Percentiles rank a stretch among this genome's conserved stretches.
Conservation (phyloP, 2,797 vertebrate species). For the Erethizon dorsatum region DNA sequence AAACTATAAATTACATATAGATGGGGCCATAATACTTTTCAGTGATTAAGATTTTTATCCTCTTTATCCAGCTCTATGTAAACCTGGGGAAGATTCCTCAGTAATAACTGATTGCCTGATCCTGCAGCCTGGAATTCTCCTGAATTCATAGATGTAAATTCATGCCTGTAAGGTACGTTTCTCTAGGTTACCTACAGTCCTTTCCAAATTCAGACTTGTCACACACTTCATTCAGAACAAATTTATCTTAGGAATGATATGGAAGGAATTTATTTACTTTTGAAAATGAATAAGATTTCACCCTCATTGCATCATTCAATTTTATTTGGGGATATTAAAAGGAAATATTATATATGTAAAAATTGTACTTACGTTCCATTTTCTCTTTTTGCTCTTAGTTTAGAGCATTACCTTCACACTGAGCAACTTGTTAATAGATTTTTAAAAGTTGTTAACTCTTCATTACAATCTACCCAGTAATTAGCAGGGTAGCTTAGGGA, state of each 20-base stretch:
- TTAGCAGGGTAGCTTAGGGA: constrained; percentile 16
- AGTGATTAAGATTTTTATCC: not conserved
- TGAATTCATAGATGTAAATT: not conserved
- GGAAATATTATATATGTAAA: not conserved
- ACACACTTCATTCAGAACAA: not conserved
- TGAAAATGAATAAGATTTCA: constrained; percentile 25
- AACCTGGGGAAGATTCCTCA: not conserved
- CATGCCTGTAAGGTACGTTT: not conserved
- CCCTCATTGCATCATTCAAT: constrained; percentile 12
- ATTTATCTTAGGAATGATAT: not conserved
- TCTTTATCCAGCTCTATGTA: not conserved
- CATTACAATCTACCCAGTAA: not conserved
- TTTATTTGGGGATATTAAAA: constrained; percentile 41
- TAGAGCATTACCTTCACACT: constrained; percentile 37
- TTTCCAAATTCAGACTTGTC: not conserved
- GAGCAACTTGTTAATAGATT: constrained; percentile 44
- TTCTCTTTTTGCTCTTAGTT: constrained; percentile 38
- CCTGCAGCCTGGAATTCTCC: not conserved
- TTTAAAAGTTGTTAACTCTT: not conserved
- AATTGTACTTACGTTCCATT: constrained; percentile 43
- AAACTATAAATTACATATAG: not conserved
- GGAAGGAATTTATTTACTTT: constrained; percentile 25
- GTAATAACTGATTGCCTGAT: not conserved
- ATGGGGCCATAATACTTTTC: not conserved
- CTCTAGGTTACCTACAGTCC: not conserved